These are phyloP conservation scores for Actinia equina DNA, from an alignment of 64 coral and sea anemone species.

Conservation along the genomic window DNA sequence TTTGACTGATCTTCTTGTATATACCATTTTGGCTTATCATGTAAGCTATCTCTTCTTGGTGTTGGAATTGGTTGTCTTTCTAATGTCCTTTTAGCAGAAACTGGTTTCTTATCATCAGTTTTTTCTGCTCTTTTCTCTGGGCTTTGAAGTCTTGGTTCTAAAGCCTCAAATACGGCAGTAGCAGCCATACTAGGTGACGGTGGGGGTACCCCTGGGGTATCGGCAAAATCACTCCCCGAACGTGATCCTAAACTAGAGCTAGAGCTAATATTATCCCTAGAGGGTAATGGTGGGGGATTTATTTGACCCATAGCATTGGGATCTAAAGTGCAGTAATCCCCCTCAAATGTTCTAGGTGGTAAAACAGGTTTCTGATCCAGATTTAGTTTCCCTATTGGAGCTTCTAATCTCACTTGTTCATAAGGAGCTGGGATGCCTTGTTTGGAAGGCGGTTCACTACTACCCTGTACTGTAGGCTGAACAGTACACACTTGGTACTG, in stretches of 20 bases:
- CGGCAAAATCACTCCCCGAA: constrained; percentile 9
- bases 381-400: constrained; percentile 29
- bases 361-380: constrained; percentile 14
- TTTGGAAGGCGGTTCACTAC: neutral
- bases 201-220: constrained; percentile 68
- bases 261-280: constrained; percentile 28
- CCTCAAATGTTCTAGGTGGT: constrained; percentile 15
- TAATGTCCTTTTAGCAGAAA: constrained; percentile 15
- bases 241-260: constrained; percentile 41
- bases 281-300: constrained; percentile 36
- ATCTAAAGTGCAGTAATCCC: constrained; percentile 74
- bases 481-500: constrained; percentile 23
- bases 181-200: constrained; percentile 63
- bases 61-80: neutral
- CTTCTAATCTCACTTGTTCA: constrained; percentile 75
- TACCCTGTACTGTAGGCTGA: neutral
- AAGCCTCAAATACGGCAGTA: constrained; percentile 36
- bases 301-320: constrained; percentile 49
- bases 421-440: constrained; percentile 24
- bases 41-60: constrained; percentile 55
- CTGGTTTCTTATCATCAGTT: neutral
- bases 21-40: constrained; percentile 26
- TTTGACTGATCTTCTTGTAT: neutral
- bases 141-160: constrained; percentile 8
- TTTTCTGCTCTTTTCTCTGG: constrained; percentile 34